phyloP scores from a whole-genome alignment of 2,113 vertebrate species.

The Onychostoma macrolepis region DNA sequence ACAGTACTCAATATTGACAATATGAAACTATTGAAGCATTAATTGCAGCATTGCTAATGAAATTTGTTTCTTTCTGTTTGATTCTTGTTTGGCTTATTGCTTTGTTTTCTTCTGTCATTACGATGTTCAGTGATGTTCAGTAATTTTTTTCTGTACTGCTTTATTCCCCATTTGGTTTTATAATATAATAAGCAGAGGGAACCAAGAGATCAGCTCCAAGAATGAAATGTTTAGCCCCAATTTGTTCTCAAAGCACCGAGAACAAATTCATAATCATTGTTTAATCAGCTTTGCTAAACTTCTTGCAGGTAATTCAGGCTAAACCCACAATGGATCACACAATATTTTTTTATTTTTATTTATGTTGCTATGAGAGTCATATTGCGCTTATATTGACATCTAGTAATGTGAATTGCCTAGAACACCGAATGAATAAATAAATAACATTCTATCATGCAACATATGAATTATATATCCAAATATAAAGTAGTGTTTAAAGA shows the following conservation, averaged over 20 bases:
- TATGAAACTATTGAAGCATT: conserved; percentile 7
- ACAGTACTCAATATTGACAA: not conserved
- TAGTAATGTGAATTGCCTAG: no score
- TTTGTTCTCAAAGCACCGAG: conserved; percentile 25
- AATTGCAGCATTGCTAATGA: not conserved
- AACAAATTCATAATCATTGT: conserved; percentile 37
- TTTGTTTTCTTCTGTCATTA: not conserved
- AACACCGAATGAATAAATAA: no score
- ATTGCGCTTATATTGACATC: not conserved
- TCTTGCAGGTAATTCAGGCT: not conserved
- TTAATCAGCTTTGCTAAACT: conserved; percentile 50
- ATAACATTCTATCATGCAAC: not conserved
- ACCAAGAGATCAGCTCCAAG: conserved; percentile 15
- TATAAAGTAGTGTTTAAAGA: not conserved
- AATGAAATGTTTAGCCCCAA: conserved; percentile 47
- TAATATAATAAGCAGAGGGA: conserved; percentile 34
- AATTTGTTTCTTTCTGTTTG: not conserved
- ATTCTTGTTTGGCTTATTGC: not conserved
- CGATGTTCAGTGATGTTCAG: not conserved
- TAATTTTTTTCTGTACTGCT: conserved; percentile 4
- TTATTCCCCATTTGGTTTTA: not conserved
- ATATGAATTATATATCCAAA: not conserved
- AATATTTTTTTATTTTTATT: not conserved
- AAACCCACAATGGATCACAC: not conserved
- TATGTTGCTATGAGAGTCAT: not conserved